A percentile compares a stretch with the other conserved stretches of the same genome.
These are phyloP conservation scores for Trematomus bernacchii DNA, from an alignment of 2,797 vertebrate genomes.

Conservation along the genomic window DNA sequence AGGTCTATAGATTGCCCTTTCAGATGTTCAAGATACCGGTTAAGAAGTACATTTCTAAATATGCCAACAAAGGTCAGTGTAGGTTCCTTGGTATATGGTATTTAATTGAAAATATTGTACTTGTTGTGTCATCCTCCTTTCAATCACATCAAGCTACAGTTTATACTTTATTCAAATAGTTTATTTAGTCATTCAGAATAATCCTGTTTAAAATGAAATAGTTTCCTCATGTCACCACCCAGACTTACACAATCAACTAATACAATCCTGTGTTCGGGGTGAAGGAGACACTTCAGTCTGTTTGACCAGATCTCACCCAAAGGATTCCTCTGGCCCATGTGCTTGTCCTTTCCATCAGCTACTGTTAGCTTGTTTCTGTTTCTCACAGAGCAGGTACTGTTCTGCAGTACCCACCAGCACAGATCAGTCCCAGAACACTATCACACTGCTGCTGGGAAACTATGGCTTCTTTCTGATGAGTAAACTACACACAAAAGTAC, in stretches of 20 bases:
- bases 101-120: not conserved
- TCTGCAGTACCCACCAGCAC: conserved; percentile 45
- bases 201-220: not conserved
- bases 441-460: conserved; percentile 56
- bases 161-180: not conserved
- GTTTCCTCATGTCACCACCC: not conserved
- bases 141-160: not conserved
- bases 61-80: conserved; percentile 12
- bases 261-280: not conserved
- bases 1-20: conserved; percentile 58
- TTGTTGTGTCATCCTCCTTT: not conserved
- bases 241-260: not conserved
- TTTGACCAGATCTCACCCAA: conserved; percentile 41
- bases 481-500: conserved; percentile 71
- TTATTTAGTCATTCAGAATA: not conserved
- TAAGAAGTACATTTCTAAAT: conserved; percentile 30
- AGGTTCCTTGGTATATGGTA: not conserved
- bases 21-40: conserved; percentile 52
- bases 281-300: conserved; percentile 6
- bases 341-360: conserved; percentile 47
- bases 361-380: conserved; percentile 10
- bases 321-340: conserved; percentile 29
- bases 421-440: conserved; percentile 65
- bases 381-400: conserved; percentile 37
- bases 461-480: conserved; percentile 39